Evolutionary conservation across 64 coral and sea anemone genomes (phyloP).

Genomic region (Hydrozoanthus tunicans): DNA sequence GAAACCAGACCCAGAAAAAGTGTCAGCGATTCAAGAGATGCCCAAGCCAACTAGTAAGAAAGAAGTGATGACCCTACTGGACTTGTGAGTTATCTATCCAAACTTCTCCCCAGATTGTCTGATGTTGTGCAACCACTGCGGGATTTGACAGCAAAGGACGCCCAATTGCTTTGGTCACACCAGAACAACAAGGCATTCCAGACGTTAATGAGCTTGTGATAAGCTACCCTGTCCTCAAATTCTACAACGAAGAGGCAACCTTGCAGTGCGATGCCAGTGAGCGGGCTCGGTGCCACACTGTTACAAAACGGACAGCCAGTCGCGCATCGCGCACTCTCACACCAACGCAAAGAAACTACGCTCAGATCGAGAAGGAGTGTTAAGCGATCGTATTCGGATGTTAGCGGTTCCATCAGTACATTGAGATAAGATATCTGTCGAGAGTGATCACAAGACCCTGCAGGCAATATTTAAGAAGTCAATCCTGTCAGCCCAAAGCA

Average conservation of each 20-base stretch:
- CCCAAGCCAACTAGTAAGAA: background rate
- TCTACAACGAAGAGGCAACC: no score
- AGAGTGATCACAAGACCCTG: background rate
- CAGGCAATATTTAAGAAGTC: background rate
- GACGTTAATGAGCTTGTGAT: background rate
- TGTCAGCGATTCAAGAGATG: background rate
- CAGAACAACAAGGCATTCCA: background rate
- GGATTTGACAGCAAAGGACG: background rate
- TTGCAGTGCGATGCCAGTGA: no score
- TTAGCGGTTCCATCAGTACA: background rate
- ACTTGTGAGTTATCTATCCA: no score
- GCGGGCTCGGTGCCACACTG: no score
- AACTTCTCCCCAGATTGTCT: background rate
- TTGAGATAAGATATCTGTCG: background rate
- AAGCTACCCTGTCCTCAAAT: background rate
- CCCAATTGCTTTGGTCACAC: background rate
- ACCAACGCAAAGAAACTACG: background rate
- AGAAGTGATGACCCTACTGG: background rate
- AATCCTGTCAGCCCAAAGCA: background rate
- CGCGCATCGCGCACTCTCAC: background rate
- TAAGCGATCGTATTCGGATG: no score
- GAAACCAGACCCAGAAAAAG: conserved; percentile 46
- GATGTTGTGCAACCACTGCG: background rate
- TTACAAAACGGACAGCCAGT: background rate
- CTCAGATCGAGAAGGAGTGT: no score